Base-by-base conservation (phyloP, 2,113 vertebrate genomes). In the Bubalus kerabau region DNA sequence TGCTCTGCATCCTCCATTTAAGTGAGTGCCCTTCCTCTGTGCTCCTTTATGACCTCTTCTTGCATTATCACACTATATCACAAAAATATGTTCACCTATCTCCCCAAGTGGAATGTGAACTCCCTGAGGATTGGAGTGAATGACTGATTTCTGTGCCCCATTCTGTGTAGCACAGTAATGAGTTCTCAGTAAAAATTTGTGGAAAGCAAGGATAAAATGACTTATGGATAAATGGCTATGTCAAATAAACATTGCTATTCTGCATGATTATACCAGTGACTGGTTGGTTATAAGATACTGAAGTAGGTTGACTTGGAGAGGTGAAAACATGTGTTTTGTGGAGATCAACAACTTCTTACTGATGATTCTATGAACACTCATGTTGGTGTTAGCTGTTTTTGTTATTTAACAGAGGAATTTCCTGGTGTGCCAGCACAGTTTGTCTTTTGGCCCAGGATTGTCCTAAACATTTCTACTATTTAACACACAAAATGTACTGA, bases 401-500 rank as follows among this genome's bases (percentile, higher is more conserved):
- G 16, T 90, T 32, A 62, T 2, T 97, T 36, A 86, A 16, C 16
- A 85, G 19, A 96, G 48, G 1, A 87, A 36, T 54, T 74, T 60
- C 5, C 36, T 62, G 23, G 15, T 86, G 10, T 76, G 88, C 91
- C 7, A 62, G 28, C 5, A 8, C 16, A 78, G 5, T 59, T 89
- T 36, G 9, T 88, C 26, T 50, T 28, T 82, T 57, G 13, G 52
- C 59, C 36, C 46, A 80, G 23, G 6, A 40, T 50, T 85, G 46
- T 81, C 3, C 7, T 74, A 85, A 96, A 74, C 7, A 15, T 84
- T 85, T 91, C 40, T 64, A 57, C 50, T 59, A 43, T 57, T 83
- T 90, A 76, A 92, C 4, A 52, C 60, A 91, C n/a, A 86, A 90
- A 94, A 80, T 71, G 24, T 32, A 54, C 30, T n/a, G 7, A 67